Base-by-base conservation (phyloP, 1,140 invertebrate genomes). In the Nymphalis io region DNA sequence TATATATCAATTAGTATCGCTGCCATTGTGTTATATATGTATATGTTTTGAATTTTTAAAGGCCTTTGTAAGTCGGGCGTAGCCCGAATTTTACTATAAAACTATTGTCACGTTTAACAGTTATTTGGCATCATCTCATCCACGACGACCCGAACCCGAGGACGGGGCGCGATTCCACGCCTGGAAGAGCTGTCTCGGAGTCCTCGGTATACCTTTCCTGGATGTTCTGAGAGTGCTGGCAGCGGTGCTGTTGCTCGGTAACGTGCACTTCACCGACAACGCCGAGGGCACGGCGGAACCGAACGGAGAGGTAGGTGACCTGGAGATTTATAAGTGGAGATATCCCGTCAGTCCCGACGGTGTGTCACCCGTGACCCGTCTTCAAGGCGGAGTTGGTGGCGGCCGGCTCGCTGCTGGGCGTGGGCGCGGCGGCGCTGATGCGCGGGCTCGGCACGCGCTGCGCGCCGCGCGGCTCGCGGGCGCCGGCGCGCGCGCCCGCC, bases 171-270 rank as follows among this genome's bases (percentile, higher is more conserved):
- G 88, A 0, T 97, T 98, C 88, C 95, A 96, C 87, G 95, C 96
- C 0, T 98, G 97, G 97, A 98, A 98, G 90, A 95, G 96, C 18
- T 97, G 96, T 80, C 93, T 98, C 53, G 96, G 96, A 89, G 95
- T 98, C 12, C 93, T 98, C 16, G 98, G 98, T 13, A 98, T 99
- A 74, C 97, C 97, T 4, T 98, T 98, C 84, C 89, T 98, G 84
- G 98, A 99, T 89, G 98, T 99, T 8, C 96, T 98, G 13, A 93
- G 98, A 73, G 97, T 98, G 1, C 88, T 99, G 66, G 96, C 97
- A 21, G 97, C 97, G 0, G 96, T 98, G 23, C 90, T 99, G 67
- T 93, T 98, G 53, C 93, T 99, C 27, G 98, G 98, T 42, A 99
- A 98, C 88, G 95, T 98, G 44, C 95, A 96, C 77, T 98, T 98